Percentiles rank a stretch among this genome's conserved stretches.
Conservation (phyloP, 1,140 invertebrate species). For the Drosophila truncata region DNA sequence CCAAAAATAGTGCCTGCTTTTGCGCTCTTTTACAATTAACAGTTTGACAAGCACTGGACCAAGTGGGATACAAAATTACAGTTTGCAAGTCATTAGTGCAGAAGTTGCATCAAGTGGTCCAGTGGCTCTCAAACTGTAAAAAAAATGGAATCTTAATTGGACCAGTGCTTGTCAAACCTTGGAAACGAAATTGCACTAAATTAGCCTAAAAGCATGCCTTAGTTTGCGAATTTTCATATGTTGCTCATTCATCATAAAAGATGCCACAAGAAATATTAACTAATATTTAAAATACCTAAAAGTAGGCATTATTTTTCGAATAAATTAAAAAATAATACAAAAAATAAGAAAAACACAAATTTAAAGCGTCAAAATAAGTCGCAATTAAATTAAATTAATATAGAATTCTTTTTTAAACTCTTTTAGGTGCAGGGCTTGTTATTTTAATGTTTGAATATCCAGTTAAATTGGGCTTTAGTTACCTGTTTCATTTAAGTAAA, state of each 20-base stretch:
- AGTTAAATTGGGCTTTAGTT: conserved; percentile 14
- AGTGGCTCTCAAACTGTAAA: neutral
- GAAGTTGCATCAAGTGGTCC: neutral
- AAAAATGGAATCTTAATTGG: neutral
- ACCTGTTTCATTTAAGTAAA: conserved; percentile 17
- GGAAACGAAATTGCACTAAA: neutral
- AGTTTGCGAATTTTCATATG: too few relatives aligned
- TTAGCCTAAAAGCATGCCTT: neutral
- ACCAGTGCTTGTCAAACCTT: neutral
- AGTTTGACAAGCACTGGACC: neutral
- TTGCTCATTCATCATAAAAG: neutral
- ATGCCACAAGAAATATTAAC: neutral
- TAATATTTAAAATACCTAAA: neutral
- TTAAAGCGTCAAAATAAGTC: neutral
- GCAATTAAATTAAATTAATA: neutral
- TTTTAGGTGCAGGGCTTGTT: neutral
- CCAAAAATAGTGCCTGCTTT: neutral
- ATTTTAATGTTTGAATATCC: conserved; percentile 13
- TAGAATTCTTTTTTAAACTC: neutral
- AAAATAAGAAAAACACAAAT: neutral
- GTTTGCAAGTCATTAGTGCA: neutral
- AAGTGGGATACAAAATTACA: neutral
- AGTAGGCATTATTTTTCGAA: neutral
- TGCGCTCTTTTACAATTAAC: accelerated
- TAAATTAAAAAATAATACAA: too few relatives aligned